phyloP scores from a whole-genome alignment of 1,140 invertebrate genomes.

The Saccostrea cuccullata region DNA sequence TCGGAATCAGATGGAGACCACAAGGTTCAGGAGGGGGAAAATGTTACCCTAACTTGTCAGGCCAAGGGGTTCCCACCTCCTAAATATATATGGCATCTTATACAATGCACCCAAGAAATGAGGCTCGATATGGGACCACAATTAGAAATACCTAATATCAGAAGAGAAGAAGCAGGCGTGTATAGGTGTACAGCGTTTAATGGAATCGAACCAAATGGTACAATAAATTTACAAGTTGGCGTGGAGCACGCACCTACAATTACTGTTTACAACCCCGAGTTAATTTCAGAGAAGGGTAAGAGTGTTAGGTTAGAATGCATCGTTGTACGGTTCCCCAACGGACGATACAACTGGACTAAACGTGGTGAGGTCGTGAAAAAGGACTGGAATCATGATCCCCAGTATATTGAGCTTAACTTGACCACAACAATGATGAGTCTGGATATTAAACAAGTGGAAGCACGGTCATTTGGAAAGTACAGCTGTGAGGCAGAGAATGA shows the following conservation, averaged over 20 bases:
- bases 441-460: not conserved
- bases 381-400: not conserved
- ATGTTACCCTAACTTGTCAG: not conserved
- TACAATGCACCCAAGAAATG: not conserved
- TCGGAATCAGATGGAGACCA: not conserved
- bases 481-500: not conserved
- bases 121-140: not conserved
- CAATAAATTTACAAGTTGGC: not conserved
- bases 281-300: not conserved
- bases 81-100: not conserved
- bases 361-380: not conserved
- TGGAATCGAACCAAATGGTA: not conserved
- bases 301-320: not conserved
- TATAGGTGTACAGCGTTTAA: not conserved
- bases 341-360: not conserved
- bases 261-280: not conserved
- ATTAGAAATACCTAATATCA: not conserved
- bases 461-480: not conserved
- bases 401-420: not conserved
- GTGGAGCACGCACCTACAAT: not conserved
- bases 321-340: not conserved
- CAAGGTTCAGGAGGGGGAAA: not conserved
- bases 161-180: not conserved
- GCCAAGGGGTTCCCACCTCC: not conserved
- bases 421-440: not conserved